Conservation (phyloP, 2,888 invertebrate species). For the Hirtodrosophila confusa region DNA sequence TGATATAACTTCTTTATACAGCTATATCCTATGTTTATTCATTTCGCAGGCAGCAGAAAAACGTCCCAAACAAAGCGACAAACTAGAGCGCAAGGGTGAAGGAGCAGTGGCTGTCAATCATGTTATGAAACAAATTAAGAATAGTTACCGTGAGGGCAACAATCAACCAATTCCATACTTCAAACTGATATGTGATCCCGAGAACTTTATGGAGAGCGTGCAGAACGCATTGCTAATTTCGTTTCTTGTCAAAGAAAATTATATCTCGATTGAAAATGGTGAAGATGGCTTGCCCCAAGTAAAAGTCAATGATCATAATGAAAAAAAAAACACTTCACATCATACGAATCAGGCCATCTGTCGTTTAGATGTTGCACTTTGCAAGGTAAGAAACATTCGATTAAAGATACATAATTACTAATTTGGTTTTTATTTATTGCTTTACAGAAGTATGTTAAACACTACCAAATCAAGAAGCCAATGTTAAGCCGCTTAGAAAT, state of each 20-base stretch:
- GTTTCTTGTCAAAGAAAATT: slow-evolving; percentile 86
- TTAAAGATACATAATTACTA: too few relatives aligned
- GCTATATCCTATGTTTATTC: too few relatives aligned
- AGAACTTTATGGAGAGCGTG: slow-evolving; percentile 86
- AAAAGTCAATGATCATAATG: slow-evolving; percentile 38
- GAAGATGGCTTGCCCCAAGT: slow-evolving; percentile 78
- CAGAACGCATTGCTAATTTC: slow-evolving; percentile 87
- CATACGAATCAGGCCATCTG: slow-evolving; percentile 70
- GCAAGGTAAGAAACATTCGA: slow-evolving; percentile 48
- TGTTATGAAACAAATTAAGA: slow-evolving; percentile 84
- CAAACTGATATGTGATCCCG: slow-evolving; percentile 86
- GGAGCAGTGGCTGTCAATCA: slow-evolving; percentile 86
- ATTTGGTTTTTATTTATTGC: neutral
- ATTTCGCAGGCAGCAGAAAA: slow-evolving; percentile 80
- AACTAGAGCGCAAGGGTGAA: slow-evolving; percentile 85
- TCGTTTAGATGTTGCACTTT: slow-evolving; percentile 68
- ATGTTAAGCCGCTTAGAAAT: slow-evolving; percentile 56
- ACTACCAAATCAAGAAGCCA: slow-evolving; percentile 71
- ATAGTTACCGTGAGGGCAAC: slow-evolving; percentile 82
- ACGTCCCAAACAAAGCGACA: slow-evolving; percentile 84
- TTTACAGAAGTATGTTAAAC: slow-evolving; percentile 72
- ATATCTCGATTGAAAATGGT: slow-evolving; percentile 84
- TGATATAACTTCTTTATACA: too few relatives aligned
- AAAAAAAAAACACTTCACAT: too few relatives aligned
- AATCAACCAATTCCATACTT: slow-evolving; percentile 85